Percentiles rank a stretch among this genome's conserved stretches.
phyloP scores from a whole-genome alignment of 2,888 invertebrate genomes.

The Ypsolopha scabrella region DNA sequence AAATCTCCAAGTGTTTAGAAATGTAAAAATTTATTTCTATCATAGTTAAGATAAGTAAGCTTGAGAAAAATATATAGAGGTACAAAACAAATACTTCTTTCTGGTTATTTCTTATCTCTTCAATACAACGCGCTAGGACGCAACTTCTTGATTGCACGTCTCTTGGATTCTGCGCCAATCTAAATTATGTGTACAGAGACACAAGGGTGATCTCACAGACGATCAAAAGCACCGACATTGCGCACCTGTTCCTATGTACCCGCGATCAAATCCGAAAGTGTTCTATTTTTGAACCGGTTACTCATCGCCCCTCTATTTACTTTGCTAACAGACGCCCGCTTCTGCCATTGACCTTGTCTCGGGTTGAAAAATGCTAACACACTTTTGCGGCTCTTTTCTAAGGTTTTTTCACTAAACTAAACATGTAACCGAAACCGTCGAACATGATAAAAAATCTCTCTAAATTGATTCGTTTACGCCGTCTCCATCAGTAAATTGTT shows the following conservation, averaged over 20 bases:
- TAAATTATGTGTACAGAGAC: no score
- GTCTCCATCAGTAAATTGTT: not conserved
- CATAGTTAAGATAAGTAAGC: no score
- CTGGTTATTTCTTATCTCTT: no score
- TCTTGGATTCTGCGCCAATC: no score
- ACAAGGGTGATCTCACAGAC: not conserved
- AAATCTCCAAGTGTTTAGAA: no score
- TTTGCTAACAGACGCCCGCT: constrained; percentile 45
- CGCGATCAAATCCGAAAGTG: constrained; percentile 42
- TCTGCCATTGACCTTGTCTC: constrained; percentile 62
- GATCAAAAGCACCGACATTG: constrained; percentile 11
- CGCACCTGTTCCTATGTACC: constrained; percentile 38
- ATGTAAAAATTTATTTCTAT: no score
- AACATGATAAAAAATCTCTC: not conserved
- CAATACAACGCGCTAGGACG: no score
- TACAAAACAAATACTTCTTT: no score
- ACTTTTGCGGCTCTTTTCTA: not conserved
- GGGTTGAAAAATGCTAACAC: not conserved
- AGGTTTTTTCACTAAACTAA: not conserved
- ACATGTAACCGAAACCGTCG: not conserved
- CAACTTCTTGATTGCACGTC: no score
- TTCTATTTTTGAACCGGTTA: constrained; percentile 52
- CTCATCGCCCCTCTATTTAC: constrained; percentile 55
- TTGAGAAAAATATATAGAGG: no score
- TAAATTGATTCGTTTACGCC: constrained; percentile 1